Conservation (phyloP, 1,140 invertebrate species). For the Eriocheir sinensis region DNA sequence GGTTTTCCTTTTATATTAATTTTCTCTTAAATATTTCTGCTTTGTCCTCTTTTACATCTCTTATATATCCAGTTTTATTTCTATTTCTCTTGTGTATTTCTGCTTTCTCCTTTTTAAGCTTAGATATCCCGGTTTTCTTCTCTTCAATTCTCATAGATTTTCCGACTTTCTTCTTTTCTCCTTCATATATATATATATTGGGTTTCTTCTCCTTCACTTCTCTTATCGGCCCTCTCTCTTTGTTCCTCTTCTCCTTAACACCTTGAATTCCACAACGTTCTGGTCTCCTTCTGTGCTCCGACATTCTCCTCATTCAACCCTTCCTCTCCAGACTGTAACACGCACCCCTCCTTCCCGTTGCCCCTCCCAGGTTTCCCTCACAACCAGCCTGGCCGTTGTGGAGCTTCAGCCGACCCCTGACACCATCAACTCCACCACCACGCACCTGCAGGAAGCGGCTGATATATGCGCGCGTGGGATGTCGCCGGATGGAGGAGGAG, state of each 20-base stretch:
- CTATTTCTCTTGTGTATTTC: too few relatives aligned
- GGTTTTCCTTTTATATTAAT: too few relatives aligned
- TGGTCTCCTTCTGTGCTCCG: background rate
- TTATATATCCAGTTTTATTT: background rate
- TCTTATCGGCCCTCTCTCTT: background rate
- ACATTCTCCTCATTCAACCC: too few relatives aligned
- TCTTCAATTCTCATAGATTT: too few relatives aligned
- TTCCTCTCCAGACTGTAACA: background rate
- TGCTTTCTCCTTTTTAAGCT: too few relatives aligned
- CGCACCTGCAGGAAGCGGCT: background rate
- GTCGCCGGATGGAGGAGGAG: background rate
- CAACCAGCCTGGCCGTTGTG: conserved; percentile 59
- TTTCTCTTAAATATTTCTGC: too few relatives aligned
- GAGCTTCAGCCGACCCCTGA: conserved; percentile 45
- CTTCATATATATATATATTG: too few relatives aligned
- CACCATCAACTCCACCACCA: conserved; percentile 3
- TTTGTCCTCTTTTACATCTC: background rate
- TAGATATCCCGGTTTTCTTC: too few relatives aligned
- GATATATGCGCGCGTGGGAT: background rate
- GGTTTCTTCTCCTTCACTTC: background rate
- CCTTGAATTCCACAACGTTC: background rate
- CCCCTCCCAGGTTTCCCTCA: conserved; percentile 27
- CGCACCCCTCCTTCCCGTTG: background rate
- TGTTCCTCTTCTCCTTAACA: background rate
- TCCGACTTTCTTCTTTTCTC: too few relatives aligned